Conservation (phyloP, 1,140 invertebrate genomes). For the Lanistes nyassanus region DNA sequence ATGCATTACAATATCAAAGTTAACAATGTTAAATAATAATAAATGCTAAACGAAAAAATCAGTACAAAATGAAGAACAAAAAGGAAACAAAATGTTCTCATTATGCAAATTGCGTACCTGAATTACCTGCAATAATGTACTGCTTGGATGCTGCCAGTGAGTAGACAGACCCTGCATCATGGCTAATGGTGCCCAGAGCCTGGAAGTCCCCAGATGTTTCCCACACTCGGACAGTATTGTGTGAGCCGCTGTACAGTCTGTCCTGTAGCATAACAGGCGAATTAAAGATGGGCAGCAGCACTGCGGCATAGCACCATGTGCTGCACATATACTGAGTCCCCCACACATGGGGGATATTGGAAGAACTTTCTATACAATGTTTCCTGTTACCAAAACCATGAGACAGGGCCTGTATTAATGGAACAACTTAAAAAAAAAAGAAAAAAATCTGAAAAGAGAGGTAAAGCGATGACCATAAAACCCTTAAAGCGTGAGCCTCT, state of each 20-base stretch:
- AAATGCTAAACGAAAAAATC: background rate
- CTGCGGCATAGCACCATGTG: too few relatives aligned
- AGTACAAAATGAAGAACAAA: background rate
- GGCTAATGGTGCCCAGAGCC: slow-evolving; percentile 52
- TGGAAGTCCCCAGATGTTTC: slow-evolving; percentile 51
- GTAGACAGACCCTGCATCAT: slow-evolving; percentile 58
- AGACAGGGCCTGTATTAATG: too few relatives aligned
- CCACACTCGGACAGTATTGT: slow-evolving; percentile 62
- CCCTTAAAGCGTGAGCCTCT: too few relatives aligned
- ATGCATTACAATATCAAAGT: background rate
- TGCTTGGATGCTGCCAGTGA: slow-evolving; percentile 52
- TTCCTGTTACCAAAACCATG: too few relatives aligned
- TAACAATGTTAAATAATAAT: background rate
- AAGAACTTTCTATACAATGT: too few relatives aligned
- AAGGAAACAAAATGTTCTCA: background rate
- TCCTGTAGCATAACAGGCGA: slow-evolving; percentile 42
- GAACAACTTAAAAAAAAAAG: too few relatives aligned
- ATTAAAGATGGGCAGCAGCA: too few relatives aligned
- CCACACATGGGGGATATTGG: too few relatives aligned
- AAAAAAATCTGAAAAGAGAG: too few relatives aligned
- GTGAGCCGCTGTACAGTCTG: slow-evolving; percentile 60
- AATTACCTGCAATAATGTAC: slow-evolving; percentile 59
- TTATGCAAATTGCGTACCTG: slow-evolving; percentile 14
- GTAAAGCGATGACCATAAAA: too few relatives aligned
- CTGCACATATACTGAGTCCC: too few relatives aligned